These are phyloP conservation scores for Dolichallabes microphthalmus DNA, from an alignment of 2,113 vertebrate species.

Conservation along the genomic window DNA sequence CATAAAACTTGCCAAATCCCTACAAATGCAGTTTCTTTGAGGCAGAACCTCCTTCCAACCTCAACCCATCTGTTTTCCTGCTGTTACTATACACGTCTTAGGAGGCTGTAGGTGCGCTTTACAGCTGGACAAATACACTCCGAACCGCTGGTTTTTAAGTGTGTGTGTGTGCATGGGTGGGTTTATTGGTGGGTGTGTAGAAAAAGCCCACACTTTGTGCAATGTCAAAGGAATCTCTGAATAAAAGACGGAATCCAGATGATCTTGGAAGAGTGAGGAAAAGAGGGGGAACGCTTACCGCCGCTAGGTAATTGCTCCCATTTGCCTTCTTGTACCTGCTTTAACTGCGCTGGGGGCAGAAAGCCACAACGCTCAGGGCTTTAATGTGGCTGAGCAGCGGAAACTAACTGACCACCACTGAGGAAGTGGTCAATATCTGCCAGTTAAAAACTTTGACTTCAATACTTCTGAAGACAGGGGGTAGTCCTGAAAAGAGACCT, in stretches of 20 bases:
- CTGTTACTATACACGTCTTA: neutral
- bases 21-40: conserved; percentile 11
- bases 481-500: conserved; percentile 53
- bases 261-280: conserved; percentile 37
- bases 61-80: conserved; percentile 35
- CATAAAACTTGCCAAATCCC: conserved; percentile 2
- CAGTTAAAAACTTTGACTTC: conserved; percentile 7
- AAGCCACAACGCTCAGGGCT: conserved; percentile 47
- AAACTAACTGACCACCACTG: conserved; percentile 45
- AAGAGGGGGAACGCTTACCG: conserved; percentile 39
- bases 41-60: conserved; percentile 11
- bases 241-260: conserved; percentile 45
- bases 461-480: neutral
- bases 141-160: neutral
- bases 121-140: conserved; percentile 34
- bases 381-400: conserved; percentile 54
- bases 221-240: conserved; percentile 41
- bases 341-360: conserved; percentile 52
- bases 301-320: conserved; percentile 42
- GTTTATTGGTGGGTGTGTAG: neutral
- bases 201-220: conserved; percentile 28
- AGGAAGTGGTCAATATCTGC: conserved; percentile 52
- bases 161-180: neutral
- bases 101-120: conserved; percentile 31
- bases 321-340: conserved; percentile 56